A percentile compares a stretch with the other conserved stretches of the same genome.
Evolutionary conservation across 1,140 invertebrate species (phyloP).

Genomic region (Ips typographus): DNA sequence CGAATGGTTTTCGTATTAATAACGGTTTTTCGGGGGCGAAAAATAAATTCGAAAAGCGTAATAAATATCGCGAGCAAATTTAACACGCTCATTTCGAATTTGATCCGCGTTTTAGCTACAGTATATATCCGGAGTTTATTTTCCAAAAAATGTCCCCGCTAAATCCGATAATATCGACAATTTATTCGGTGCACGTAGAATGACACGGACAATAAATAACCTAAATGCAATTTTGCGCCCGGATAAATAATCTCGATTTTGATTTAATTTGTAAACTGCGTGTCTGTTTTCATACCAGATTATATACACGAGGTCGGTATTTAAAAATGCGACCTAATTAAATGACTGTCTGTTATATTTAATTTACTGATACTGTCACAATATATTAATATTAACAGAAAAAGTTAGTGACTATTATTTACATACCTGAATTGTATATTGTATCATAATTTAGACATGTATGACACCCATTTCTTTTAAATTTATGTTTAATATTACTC

Average conservation of each 20-base stretch:
- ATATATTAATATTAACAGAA: too few species aligned
- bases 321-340: too few species aligned
- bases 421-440: too few species aligned
- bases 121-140: conserved; percentile 19
- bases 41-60: too few species aligned
- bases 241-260: conserved; percentile 6
- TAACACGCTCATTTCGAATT: conserved; percentile 16
- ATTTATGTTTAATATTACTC: too few species aligned
- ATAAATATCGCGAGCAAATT: conserved; percentile 1
- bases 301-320: background rate
- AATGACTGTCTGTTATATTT: too few species aligned
- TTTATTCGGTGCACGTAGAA: conserved; percentile 11
- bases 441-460: too few species aligned
- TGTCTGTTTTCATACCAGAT: background rate
- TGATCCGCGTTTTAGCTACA: conserved; percentile 11
- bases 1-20: too few species aligned
- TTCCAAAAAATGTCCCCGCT: conserved; percentile 10
- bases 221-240: conserved; percentile 8
- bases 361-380: too few species aligned
- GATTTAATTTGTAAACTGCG: conserved; percentile 1
- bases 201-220: conserved; percentile 15
- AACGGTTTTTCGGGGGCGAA: too few species aligned
- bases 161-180: conserved; percentile 18
- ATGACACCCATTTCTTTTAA: too few species aligned
- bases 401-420: too few species aligned